A percentile compares a stretch with the other conserved stretches of the same genome.
Evolutionary conservation across 1,140 invertebrate species (phyloP).

Genomic region (Bacillus rossius): DNA sequence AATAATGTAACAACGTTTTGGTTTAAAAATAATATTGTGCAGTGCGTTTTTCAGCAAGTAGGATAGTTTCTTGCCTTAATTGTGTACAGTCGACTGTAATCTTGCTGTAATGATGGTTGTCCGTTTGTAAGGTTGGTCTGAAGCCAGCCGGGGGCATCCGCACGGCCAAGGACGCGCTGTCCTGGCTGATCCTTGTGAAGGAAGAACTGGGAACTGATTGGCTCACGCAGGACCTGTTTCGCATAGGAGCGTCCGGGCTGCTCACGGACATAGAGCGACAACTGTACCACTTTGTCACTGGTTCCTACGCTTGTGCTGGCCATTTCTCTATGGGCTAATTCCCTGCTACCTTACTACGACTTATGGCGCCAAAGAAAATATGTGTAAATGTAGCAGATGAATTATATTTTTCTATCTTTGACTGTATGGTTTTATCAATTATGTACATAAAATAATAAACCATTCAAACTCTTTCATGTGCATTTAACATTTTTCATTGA

Average conservation of each 20-base stretch:
- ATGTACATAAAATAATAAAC: too few species aligned
- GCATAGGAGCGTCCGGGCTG: constrained; percentile 91
- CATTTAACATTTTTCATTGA: too few species aligned
- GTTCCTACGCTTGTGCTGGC: constrained; percentile 24
- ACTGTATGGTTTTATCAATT: too few species aligned
- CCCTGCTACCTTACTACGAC: too few species aligned
- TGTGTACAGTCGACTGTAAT: constrained; percentile 6
- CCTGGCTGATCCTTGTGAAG: constrained; percentile 83
- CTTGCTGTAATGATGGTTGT: too few species aligned
- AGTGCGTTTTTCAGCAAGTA: background rate
- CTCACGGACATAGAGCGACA: constrained; percentile 70
- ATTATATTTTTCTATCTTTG: too few species aligned
- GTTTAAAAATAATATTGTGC: background rate
- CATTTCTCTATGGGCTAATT: constrained; percentile 30
- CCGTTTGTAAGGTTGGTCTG: constrained; percentile 71
- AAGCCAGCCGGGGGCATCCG: constrained; percentile 97
- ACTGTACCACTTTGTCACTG: constrained; percentile 45
- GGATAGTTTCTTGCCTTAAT: background rate
- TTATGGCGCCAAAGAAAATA: too few species aligned
- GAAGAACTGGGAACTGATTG: constrained; percentile 83
- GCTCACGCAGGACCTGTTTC: constrained; percentile 77
- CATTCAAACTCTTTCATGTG: too few species aligned
- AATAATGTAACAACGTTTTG: background rate
- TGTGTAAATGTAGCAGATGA: too few species aligned
- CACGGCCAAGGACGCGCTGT: constrained; percentile 77